Conservation (phyloP, 2,113 vertebrate species). For the Rhinoderma darwinii region DNA sequence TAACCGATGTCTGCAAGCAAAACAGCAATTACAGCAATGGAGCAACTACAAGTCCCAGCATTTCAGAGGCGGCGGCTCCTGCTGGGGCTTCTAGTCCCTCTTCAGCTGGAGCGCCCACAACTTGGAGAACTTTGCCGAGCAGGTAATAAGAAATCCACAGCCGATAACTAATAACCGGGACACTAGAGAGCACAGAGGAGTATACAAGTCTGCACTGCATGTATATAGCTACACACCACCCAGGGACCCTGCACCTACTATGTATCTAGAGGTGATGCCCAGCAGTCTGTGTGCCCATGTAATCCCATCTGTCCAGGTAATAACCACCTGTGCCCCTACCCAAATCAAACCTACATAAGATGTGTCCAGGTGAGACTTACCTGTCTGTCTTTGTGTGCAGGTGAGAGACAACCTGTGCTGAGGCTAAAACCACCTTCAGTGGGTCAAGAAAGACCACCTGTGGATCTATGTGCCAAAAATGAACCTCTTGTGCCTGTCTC, state of each 20-base stretch:
- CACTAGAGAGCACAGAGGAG: background rate
- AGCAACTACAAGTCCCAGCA: slow-evolving; percentile 16
- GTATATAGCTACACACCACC: background rate
- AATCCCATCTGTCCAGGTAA: background rate
- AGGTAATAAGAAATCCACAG: background rate
- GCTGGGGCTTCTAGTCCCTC: background rate
- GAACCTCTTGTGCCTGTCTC: background rate
- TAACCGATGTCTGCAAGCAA: background rate
- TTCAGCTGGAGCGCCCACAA: background rate
- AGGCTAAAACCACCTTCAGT: too few species aligned
- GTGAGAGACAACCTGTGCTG: background rate
- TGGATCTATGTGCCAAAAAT: background rate
- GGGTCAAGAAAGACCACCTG: background rate
- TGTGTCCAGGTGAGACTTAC: background rate
- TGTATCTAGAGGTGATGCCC: background rate
- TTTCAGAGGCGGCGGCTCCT: background rate
- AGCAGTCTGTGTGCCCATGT: background rate
- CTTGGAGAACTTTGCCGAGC: background rate
- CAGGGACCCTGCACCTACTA: background rate
- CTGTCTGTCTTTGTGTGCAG: background rate
- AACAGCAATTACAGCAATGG: background rate
- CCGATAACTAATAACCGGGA: background rate
- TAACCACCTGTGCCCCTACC: background rate
- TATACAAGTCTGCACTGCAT: background rate
- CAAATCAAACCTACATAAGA: background rate